Conservation (phyloP, 2,113 vertebrate species). For the Tonatia bakeri region DNA sequence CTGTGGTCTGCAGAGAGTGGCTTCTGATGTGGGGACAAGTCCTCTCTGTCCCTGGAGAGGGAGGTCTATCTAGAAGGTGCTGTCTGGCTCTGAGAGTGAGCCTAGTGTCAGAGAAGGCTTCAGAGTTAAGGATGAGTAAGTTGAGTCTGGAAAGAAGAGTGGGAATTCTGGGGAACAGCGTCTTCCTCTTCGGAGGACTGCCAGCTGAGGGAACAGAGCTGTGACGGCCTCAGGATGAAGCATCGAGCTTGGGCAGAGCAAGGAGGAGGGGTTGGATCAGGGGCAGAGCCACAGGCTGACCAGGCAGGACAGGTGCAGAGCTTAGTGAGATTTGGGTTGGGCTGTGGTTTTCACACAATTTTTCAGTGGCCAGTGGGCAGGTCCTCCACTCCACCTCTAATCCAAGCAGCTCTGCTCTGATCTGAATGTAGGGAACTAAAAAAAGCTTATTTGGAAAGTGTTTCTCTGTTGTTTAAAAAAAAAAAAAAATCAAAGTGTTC, state of each 20-base stretch:
- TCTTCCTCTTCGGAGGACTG: neutral
- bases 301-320: neutral
- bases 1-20: neutral
- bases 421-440: neutral
- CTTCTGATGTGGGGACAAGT: neutral
- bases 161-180: neutral
- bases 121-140: neutral
- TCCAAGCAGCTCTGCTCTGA: neutral
- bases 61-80: neutral
- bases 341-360: neutral
- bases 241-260: neutral
- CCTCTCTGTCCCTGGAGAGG: neutral
- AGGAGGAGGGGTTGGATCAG: neutral
- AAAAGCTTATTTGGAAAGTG: neutral
- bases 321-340: neutral
- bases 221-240: neutral
- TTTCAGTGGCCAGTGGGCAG: neutral
- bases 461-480: neutral
- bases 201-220: rapidly evolving
- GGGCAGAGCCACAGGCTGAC: neutral
- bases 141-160: neutral
- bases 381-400: neutral
- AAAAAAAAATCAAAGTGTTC: neutral
- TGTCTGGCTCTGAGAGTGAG: neutral
- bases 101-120: neutral